Evolutionary conservation across 35 echinoderm and acorn worm species (phyloP), one percentile per base, ranked within the genome.

Genomic region (Stichopus chloronotus): DNA sequence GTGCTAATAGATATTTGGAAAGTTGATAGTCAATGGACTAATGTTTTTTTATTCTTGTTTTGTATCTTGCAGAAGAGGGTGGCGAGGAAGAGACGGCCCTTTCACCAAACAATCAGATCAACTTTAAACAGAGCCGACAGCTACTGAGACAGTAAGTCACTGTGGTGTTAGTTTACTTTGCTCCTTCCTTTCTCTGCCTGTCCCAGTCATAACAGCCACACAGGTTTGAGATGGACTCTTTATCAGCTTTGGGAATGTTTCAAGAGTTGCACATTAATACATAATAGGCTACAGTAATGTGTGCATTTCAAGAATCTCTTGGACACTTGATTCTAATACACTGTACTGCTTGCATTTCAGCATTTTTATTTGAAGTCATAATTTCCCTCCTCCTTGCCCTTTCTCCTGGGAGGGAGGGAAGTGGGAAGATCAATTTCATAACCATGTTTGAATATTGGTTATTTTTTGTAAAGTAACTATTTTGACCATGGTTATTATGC

Each of bases 61-160:
- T 59, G 6, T 87, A 87, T 87, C 30, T 16, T 25, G 52, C 91
- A 96, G 93, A 94, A 78, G 97, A 98, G 82, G 95, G 93, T 14
- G 95, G 97, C 53, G 93, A 96, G 85, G 95, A 98, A 90, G 97
- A 98, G 58, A 94, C 95, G 58, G 91, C 93, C 19, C 81, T 98
- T 22, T 94, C 97, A 68, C 95, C 95, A 72, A 98, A 98, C 94
- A 94, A 90, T 83, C 95, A 96, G 94, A 92, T 98, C 69, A 98
- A 98, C 92, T 98, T 98, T 56, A 98, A 94, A 89, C 97, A 98
- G 94, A 96, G 97, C 79, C 93, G 97, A 76, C 97, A 98, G 90
- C 90, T 98, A 84, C 95, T 98, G 65, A 98, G 97, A 90, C 97
- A 98, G 97, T 98, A 86, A 98, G 97, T 98, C 81, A 23, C 11